A percentile compares a stretch with the other conserved stretches of the same genome.
Evolutionary conservation across 2,888 invertebrate species (phyloP).

Genomic region (Melipona beecheii): DNA sequence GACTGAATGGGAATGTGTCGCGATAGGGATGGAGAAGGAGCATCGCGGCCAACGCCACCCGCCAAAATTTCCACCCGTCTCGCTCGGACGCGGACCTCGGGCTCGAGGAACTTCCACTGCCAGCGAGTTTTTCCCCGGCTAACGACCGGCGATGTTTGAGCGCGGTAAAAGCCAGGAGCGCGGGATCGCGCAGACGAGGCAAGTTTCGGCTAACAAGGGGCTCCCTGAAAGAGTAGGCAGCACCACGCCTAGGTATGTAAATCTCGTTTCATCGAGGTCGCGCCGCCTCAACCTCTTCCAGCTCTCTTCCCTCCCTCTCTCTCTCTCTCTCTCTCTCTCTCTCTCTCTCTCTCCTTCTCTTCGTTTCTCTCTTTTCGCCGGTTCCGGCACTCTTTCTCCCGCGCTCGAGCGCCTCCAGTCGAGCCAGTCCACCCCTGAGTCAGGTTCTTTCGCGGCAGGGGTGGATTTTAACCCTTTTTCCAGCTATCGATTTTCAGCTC

Average conservation of each 20-base stretch:
- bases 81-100: slow-evolving; percentile 30
- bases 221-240: slow-evolving; percentile 71
- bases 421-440: slow-evolving; percentile 67
- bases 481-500: slow-evolving; percentile 82
- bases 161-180: slow-evolving; percentile 73
- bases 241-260: slow-evolving; percentile 75
- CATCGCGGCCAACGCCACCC: not conserved
- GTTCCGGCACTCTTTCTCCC: slow-evolving; percentile 46
- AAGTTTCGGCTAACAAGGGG: slow-evolving; percentile 81
- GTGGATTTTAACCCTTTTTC: slow-evolving; percentile 82
- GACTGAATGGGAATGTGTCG: not conserved
- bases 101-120: slow-evolving; percentile 60
- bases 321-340: slow-evolving; percentile 12
- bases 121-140: slow-evolving; percentile 71
- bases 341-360: slow-evolving; percentile 54
- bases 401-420: slow-evolving; percentile 57
- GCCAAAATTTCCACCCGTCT: slow-evolving; percentile 46
- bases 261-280: slow-evolving; percentile 75
- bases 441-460: slow-evolving; percentile 76
- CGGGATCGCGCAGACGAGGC: slow-evolving; percentile 78
- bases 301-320: slow-evolving; percentile 23
- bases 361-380: slow-evolving; percentile 39
- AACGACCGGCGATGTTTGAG: slow-evolving; percentile 77
- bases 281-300: slow-evolving; percentile 66
- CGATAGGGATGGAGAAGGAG: no score